These are phyloP conservation scores for Pitangus sulphuratus DNA, from an alignment of 2,797 vertebrate genomes.

Conservation along the genomic window DNA sequence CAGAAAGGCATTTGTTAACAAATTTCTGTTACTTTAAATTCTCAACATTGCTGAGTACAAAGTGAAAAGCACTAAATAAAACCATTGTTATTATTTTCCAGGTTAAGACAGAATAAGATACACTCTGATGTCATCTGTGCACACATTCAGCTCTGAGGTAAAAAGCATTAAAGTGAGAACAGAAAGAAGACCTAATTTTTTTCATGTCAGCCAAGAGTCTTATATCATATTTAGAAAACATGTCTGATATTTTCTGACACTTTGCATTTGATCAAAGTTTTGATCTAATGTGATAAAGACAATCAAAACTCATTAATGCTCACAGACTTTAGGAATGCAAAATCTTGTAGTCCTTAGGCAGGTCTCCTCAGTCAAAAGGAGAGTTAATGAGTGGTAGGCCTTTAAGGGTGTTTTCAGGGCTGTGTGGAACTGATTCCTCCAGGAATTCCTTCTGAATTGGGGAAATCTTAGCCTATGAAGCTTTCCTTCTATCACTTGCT, in stretches of 20 bases:
- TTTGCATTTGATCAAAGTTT: background rate
- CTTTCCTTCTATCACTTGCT: background rate
- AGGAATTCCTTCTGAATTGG: background rate
- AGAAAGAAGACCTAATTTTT: background rate
- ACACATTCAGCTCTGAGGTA: background rate
- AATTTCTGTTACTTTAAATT: background rate
- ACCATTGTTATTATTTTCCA: background rate
- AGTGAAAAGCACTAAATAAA: constrained; percentile 7
- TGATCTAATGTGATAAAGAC: background rate
- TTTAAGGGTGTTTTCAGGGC: background rate
- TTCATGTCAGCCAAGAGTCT: background rate
- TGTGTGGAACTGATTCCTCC: background rate
- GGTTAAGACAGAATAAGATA: background rate
- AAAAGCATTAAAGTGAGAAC: background rate
- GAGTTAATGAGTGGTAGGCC: background rate
- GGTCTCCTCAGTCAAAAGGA: background rate
- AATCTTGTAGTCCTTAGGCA: background rate
- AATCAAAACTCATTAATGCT: background rate
- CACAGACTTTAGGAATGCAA: background rate
- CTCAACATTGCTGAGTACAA: background rate
- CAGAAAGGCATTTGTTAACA: background rate
- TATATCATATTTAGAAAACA: background rate
- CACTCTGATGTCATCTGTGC: background rate
- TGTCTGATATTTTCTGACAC: background rate
- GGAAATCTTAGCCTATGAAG: background rate